These are phyloP conservation scores for Linhomoeus sp. DNA, from an alignment of 2,888 invertebrate genomes.

Conservation along the genomic window DNA sequence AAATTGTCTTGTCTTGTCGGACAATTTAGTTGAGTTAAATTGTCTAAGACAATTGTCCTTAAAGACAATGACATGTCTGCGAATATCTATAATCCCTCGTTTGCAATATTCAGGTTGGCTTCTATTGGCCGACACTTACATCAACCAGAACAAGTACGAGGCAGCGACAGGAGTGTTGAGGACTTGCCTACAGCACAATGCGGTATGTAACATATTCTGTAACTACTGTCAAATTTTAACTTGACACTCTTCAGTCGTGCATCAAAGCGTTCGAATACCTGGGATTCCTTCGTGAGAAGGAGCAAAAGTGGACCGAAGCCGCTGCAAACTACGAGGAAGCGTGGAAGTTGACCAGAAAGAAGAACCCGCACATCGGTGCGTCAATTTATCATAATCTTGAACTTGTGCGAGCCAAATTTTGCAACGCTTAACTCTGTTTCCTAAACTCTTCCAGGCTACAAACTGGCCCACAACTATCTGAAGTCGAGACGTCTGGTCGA, in stretches of 20 bases:
- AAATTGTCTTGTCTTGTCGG: too few species aligned
- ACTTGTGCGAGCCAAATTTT: too few species aligned
- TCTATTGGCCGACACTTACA: slow-evolving; percentile 68
- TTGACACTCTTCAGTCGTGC: slow-evolving; percentile 51
- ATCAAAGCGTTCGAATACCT: slow-evolving; percentile 69
- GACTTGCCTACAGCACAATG: slow-evolving; percentile 33
- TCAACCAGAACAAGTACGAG: slow-evolving; percentile 59
- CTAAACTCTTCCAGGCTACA: slow-evolving; percentile 53
- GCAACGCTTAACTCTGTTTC: background rate
- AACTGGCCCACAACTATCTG: slow-evolving; percentile 69
- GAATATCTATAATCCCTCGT: too few species aligned
- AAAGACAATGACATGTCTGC: too few species aligned
- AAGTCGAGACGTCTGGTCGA: slow-evolving; percentile 71
- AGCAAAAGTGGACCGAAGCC: slow-evolving; percentile 67
- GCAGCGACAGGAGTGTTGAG: slow-evolving; percentile 58
- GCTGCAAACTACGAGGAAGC: slow-evolving; percentile 60
- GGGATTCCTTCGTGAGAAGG: slow-evolving; percentile 71
- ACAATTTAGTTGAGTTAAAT: too few species aligned
- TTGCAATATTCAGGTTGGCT: slow-evolving; percentile 56
- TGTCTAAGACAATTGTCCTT: too few species aligned
- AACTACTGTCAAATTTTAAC: too few species aligned
- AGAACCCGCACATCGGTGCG: slow-evolving; percentile 56
- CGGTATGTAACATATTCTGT: too few species aligned
- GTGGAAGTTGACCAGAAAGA: slow-evolving; percentile 60
- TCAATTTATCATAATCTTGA: background rate